Evolutionary conservation across 2,113 vertebrate genomes (phyloP), one percentile per base, ranked within the genome.

Genomic region (Ailuropoda melanoleuca): DNA sequence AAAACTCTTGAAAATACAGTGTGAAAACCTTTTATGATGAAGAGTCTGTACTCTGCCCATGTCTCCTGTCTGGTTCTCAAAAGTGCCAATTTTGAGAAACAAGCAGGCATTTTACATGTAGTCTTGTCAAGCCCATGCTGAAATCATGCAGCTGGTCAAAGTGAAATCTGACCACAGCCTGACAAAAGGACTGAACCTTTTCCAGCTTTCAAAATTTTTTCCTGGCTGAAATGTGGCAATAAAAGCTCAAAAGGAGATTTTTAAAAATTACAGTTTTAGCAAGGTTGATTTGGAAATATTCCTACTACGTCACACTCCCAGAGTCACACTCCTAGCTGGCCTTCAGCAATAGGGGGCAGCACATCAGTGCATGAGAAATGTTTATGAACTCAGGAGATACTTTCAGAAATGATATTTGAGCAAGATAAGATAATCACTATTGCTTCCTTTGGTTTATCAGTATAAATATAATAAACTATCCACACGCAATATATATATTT

Each of bases 201-300:
- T 97, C 66, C 93, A 97, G 50, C 97, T 90, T 96, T 93, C 80
- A 84, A 60, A 93, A 77, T 39, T 93, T 83, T 92, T 93, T 24
- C 53, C 88, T 68, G 88, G 97, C 95, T 96, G 98, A 98, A 98
- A 96, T 90, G 39, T 97, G 95, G 88, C 1, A 1, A 82, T 94
- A 98, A 98, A 97, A 83, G 66, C 85, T 97, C 83, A 82, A 94
- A 97, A 97, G 93, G 82, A 92, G 70, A 48, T 68, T 97, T 97
- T 97, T 17, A 6, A 90, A 97, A 94, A 98, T 95, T 95, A 92
- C 96, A 98, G 98, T 97, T 96, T 88, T 96, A 97, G 55, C 97
- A 98, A 98, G 98, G 97, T 97, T 94, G 85, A 50, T 98, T 97
- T 99, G 98, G 98, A 98, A 97, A 43, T 72, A 95, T 85, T 98